Evolutionary conservation across 2,797 vertebrate genomes (phyloP), one percentile per base, ranked within the genome.

Genomic region (Helostoma temminkii): DNA sequence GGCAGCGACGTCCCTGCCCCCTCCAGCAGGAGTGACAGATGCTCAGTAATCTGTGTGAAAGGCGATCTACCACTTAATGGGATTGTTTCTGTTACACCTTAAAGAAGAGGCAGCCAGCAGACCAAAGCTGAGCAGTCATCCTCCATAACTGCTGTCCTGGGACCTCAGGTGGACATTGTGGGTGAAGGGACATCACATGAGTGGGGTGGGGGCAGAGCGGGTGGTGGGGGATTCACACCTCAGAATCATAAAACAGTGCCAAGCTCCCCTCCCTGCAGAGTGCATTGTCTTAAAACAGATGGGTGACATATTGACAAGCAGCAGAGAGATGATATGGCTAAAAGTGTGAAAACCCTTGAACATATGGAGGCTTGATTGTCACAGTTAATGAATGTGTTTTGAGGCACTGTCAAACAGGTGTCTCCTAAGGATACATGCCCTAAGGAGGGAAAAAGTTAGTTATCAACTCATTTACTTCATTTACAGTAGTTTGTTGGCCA

Each of bases 81-180:
- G 90, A 93, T 92, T 93, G 92, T 93, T 92, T 93, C 92, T 93
- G 89, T 93, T 92, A 82, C 92, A 93, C 91, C 91, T 92, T 88
- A 84, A 92, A 90, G 89, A 91, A 88, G 86, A 89, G 84, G 78
- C 86, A 78, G 85, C 74, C 76, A 80, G 72, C 82, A 80, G 86
- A 85, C 74, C 88, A 82, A 76, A 86, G 87, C 86, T 81, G 83
- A 89, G 84, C 89, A 84, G 80, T 88, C 83, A 43, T 86, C 90
- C 74, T 80, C 88, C 71, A 62, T 84, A 91, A 92, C 90, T 89
- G 89, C 89, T 87, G 88, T 89, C 89, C 90, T 88, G 89, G 89
- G 91, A 91, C 90, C 87, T 91, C 86, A 91, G 91, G 91, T 93
- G 90, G 91, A 92, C 87, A 76, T 70, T 72, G 80, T 10, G 71